A percentile compares a stretch with the other conserved stretches of the same genome.
Evolutionary conservation across 23 tunicate genomes (phyloP).

Genomic region (Corella eumyota): DNA sequence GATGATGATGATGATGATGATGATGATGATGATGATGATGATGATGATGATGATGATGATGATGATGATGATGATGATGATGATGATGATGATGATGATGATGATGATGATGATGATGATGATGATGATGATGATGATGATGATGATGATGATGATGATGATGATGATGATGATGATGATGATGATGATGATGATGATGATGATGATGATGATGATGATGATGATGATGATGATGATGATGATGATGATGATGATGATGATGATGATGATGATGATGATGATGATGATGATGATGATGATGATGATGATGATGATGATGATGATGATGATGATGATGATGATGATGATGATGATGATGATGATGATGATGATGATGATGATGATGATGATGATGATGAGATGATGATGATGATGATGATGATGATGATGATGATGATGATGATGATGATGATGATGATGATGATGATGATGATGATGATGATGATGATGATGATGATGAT

Average conservation of each 20-base stretch:
- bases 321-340: neutral
- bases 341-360: neutral
- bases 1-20: slow-evolving; percentile 2
- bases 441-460: neutral
- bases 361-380: slow-evolving; percentile 2
- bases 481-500: neutral
- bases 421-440: neutral
- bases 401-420: slow-evolving; percentile 1
- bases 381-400: slow-evolving; percentile 5
- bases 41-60: slow-evolving; percentile 1
- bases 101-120: slow-evolving; percentile 1
- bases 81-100: slow-evolving; percentile 3
- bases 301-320: slow-evolving; percentile 14
- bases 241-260: neutral
- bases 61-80: slow-evolving; percentile 3
- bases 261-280: slow-evolving; percentile 2
- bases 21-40: slow-evolving; percentile 4
- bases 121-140: slow-evolving; percentile 1
- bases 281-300: slow-evolving; percentile 3
- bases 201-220: slow-evolving; percentile 2
- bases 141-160: slow-evolving; percentile 4
- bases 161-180: slow-evolving; percentile 4
- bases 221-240: slow-evolving; percentile 2
- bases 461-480: slow-evolving; percentile 7
- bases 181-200: slow-evolving; percentile 4